Conservation (phyloP, 2,888 invertebrate species). For the Mythimna loreyi region DNA sequence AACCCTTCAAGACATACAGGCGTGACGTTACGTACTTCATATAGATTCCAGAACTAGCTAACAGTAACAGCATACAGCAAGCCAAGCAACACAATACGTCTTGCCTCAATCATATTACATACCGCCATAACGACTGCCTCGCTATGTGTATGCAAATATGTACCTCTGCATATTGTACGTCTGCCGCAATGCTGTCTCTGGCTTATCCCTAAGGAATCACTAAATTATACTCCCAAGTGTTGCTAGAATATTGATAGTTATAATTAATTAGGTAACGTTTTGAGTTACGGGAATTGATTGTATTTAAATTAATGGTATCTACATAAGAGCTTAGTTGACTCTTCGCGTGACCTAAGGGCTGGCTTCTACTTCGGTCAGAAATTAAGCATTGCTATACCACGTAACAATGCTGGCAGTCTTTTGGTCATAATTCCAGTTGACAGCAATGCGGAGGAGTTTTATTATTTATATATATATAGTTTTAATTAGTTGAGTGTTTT, state of each 20-base stretch:
- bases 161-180: slow-evolving; percentile 78
- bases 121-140: slow-evolving; percentile 66
- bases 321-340: too few relatives aligned
- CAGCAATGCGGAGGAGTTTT: too few relatives aligned
- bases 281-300: slow-evolving; percentile 29
- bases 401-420: too few relatives aligned
- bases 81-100: slow-evolving; percentile 27
- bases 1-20: neutral
- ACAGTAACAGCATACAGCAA: slow-evolving; percentile 2
- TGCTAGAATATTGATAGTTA: slow-evolving; percentile 53
- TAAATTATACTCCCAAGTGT: slow-evolving; percentile 54
- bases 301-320: slow-evolving; percentile 12
- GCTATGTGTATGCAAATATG: slow-evolving; percentile 73
- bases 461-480: too few relatives aligned
- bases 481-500: too few relatives aligned
- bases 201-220: slow-evolving; percentile 57
- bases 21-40: neutral
- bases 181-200: slow-evolving; percentile 74
- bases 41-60: neutral
- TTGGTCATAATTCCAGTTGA: too few relatives aligned
- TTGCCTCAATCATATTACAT: slow-evolving; percentile 74
- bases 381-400: too few relatives aligned
- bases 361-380: too few relatives aligned
- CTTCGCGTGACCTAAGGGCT: too few relatives aligned
- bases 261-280: slow-evolving; percentile 52